Base-by-base conservation (phyloP, 2,888 invertebrate genomes). In the Drosophila dives region DNA sequence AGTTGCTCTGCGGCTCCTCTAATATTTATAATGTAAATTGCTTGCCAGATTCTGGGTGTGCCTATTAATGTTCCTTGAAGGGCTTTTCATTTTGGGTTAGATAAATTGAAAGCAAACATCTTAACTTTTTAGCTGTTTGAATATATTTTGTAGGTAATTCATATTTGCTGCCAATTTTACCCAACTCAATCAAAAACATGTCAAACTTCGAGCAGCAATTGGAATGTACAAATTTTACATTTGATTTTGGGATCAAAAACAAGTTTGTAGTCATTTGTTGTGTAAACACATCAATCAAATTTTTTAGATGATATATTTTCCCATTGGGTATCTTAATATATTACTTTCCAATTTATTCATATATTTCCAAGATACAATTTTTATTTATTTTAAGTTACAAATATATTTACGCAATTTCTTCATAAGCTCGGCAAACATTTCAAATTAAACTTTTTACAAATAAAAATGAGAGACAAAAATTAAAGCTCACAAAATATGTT, bases 11-110 rank as follows among this genome's bases (percentile, higher is more conserved):
- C 48, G 29, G 40, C 29, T 55, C 53, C 45, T 77, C 42, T 60
- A 81, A 89, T 83, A 87, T 83, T 89, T 84, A 81, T 89, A 84
- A 75, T 72, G 79, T 70, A 81, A 86, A 89, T 84, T 74, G 64
- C 40, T 53, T 61, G 63, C 26, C 40, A 55, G 49, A 56, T 55
- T 72, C 60, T 64, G 78, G 54, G 29, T n/a, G n/a, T 20, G 33
- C 23, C 26, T 36, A 34, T 55, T 65, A 29, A 8, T 53, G 51
- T 53, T 1, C 64, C 20, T 64, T 15, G 34, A 33, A 65, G 38
- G 33, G 38, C 45, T 38, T 51, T 32, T 45, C 54, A 59, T 53
- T 61, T 68, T 32, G 42, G 32, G n/a, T 40, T 36, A 17, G 26
- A 75, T 48, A 63, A 75, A 80, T 80, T 70, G 63, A 64, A 63